Evolutionary conservation across 2,113 vertebrate species (phyloP), one percentile per base, ranked within the genome.

Genomic region (Progne subis): DNA sequence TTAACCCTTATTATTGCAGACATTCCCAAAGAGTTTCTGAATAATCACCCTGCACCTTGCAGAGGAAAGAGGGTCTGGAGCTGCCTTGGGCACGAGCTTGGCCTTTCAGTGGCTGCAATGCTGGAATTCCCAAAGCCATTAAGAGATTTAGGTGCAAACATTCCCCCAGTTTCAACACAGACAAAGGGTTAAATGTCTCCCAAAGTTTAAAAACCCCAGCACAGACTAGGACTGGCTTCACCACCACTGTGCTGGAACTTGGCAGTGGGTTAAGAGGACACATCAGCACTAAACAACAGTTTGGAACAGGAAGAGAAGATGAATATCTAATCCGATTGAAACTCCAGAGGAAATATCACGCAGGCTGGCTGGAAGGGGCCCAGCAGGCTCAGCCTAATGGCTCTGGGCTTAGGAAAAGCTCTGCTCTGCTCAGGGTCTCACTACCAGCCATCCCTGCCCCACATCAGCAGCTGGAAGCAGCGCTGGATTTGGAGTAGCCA

Each of bases 221-320:
- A n/a, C 9, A 70, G 56, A 63, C 1, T 7, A 52, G 88, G 79
- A 85, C 71, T 74, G 81, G 80, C 90, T 92, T 94, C 65, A 84
- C 76, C 76, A 96, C n/a, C 90, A 82, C 88, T 69, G 80, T 12
- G 77, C 67, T 95, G 93, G 90, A 95, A 93, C 68, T 88, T 97
- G 93, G 95, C 93, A 93, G n/a, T 5, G 3, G 32, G 63, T 81
- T 86, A 65, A 88, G 96, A 93, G 92, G 94, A 96, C 95, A 95
- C 94, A 96, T 93, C 95, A 96, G 95, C 95, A 76, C 95, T 90
- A 86, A 96, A 92, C 95, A 95, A 92, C 56, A 63, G 90, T 81
- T 92, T 95, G 95, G 95, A 94, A 94, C 85, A 96, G 95, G 94
- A 96, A 93, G 93, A 91, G 94, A 81, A 96, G 95, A 97, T 93